Evolutionary conservation across 2,113 vertebrate genomes (phyloP).

Genomic region (Colaptes auratus): DNA sequence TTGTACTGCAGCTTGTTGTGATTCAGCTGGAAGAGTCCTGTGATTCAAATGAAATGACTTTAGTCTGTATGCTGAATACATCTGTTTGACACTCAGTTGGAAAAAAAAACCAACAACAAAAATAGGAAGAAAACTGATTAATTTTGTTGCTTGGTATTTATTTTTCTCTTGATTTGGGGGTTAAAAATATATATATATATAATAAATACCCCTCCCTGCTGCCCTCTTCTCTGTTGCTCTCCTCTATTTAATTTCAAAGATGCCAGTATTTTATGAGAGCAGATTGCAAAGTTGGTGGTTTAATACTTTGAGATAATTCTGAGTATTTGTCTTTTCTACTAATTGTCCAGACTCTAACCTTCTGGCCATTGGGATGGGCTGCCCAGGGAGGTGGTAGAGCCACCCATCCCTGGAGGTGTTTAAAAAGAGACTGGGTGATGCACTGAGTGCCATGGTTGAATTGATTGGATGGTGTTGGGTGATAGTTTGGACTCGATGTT

Average conservation of each 20-base stretch:
- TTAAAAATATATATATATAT: background rate
- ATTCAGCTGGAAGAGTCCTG: background rate
- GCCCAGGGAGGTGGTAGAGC: no score
- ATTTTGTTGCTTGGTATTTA: background rate
- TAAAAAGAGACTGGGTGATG: no score
- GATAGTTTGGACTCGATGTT: no score
- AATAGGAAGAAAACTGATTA: slow-evolving; percentile 20
- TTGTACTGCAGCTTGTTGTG: background rate
- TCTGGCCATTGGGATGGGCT: background rate
- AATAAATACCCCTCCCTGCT: background rate
- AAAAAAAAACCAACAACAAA: background rate
- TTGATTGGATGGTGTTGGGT: no score
- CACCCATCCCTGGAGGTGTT: no score
- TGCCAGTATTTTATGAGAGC: background rate
- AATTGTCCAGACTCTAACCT: background rate
- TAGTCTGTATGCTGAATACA: background rate
- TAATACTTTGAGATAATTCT: background rate
- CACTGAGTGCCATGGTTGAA: no score
- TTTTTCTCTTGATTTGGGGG: background rate
- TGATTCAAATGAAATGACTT: background rate
- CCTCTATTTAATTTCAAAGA: background rate
- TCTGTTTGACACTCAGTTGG: background rate
- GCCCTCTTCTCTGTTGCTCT: background rate
- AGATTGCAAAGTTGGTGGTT: background rate
- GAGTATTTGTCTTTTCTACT: background rate